phyloP scores from a whole-genome alignment of 2,113 vertebrate genomes.

The Chrysochloris asiatica region DNA sequence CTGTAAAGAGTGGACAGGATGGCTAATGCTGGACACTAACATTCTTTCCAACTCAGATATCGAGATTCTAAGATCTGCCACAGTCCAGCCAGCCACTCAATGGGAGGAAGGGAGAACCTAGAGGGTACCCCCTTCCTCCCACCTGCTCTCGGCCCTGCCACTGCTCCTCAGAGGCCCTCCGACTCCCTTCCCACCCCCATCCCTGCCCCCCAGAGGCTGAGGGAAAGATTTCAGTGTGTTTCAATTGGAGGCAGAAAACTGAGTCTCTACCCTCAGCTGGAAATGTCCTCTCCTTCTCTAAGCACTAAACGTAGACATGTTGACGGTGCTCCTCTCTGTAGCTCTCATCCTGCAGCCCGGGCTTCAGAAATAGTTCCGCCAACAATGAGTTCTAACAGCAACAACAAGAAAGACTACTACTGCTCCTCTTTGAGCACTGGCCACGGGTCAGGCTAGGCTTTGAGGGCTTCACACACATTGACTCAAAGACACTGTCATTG shows the following conservation, averaged over 20 bases:
- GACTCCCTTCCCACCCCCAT: background rate
- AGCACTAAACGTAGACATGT: background rate
- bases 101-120: background rate
- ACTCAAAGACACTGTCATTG: background rate
- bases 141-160: background rate
- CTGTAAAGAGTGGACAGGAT: background rate
- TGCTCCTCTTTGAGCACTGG: too few relatives aligned
- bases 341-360: background rate
- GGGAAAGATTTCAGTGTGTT: background rate
- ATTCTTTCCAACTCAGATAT: background rate
- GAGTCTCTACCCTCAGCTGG: slow-evolving; percentile 47
- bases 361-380: background rate
- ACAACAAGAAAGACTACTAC: too few relatives aligned
- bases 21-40: background rate
- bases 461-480: accelerated
- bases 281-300: background rate
- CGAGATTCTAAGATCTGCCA: background rate
- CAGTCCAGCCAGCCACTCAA: background rate
- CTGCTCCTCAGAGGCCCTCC: background rate
- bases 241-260: background rate
- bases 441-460: too few relatives aligned
- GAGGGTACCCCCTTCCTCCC: too few relatives aligned
- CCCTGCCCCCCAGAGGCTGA: background rate
- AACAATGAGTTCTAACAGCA: too few relatives aligned
- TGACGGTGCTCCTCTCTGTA: background rate